phyloP scores from a whole-genome alignment of 2,888 invertebrate genomes.

The Pogonocherus hispidulus region DNA sequence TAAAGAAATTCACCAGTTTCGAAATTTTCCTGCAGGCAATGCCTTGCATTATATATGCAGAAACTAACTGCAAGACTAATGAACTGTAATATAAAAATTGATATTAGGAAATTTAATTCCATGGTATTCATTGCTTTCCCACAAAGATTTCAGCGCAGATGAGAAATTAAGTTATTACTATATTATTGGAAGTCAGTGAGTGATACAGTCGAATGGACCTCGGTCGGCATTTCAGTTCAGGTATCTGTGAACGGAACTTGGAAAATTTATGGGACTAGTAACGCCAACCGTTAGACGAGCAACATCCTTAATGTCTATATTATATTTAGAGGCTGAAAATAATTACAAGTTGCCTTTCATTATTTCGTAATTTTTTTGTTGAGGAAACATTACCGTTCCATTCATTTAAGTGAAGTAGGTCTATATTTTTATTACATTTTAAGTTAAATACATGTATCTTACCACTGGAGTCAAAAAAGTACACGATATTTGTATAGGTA shows the following conservation, averaged over 20 bases:
- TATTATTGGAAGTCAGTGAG: conserved; percentile 47
- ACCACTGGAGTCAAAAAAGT: background rate
- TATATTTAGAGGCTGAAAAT: conserved; percentile 48
- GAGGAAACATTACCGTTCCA: background rate
- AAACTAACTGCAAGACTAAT: conserved; percentile 34
- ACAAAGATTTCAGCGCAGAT: conserved; percentile 26
- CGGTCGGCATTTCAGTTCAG: conserved; percentile 40
- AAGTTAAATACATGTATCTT: background rate
- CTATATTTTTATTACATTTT: background rate
- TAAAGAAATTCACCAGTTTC: conserved; percentile 37
- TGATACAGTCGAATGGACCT: conserved; percentile 41
- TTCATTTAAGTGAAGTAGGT: background rate
- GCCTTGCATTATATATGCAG: conserved; percentile 13
- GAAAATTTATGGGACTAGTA: conserved; percentile 63
- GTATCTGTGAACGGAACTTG: conserved; percentile 54
- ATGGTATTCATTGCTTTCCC: conserved; percentile 20
- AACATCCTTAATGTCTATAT: conserved; percentile 57
- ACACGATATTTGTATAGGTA: no score
- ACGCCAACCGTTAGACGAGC: conserved; percentile 60
- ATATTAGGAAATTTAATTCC: conserved; percentile 36
- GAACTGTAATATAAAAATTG: conserved; percentile 34
- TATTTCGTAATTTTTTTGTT: conserved; percentile 31
- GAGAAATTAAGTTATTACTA: conserved; percentile 47
- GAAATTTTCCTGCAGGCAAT: conserved; percentile 24
- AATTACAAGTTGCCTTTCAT: conserved; percentile 31